Evolutionary conservation across 1,140 invertebrate genomes (phyloP), one percentile per base, ranked within the genome.

Genomic region (Pissodes strobi): DNA sequence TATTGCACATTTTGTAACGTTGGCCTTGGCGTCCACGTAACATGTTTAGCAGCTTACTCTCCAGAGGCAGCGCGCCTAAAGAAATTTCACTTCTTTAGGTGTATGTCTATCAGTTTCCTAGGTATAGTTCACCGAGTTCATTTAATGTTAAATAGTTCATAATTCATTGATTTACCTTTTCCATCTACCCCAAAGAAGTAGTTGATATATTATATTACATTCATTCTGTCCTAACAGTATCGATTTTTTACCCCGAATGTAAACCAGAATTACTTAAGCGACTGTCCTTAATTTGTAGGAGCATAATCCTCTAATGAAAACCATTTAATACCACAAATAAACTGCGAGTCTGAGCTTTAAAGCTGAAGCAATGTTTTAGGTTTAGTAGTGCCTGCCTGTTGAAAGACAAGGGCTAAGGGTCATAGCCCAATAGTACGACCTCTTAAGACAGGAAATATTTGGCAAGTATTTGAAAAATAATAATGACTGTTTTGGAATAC

Each of bases 281-380:
- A 39, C 37, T 10, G 13, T 15, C n/a, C 10, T 39, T 39, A 39
- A 39, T 39, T 39, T 39, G 13, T 15, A 15, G 4, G n/a, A 2
- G 37, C n/a, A 39, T 39, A 39, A 39, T 39, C 37, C 37, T 10
- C n/a, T 4, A 39, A 19, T 45, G 17, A 45, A 19, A 45, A 45
- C 41, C 41, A 18, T 45, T 45, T 45, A 19, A 45, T 2, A 12
- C 41, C 10, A 45, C 41, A 45, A 45, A 19, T 18, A 45, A 45
- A 45, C 41, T 18, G 9, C 19, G 17, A 18, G 41, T 45, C 18
- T 9, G 41, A 18, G 15, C 1, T 19, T 45, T 45, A 45, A 45
- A 45, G 19, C 41, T 2, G 19, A 21, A 18, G 18, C 1, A 45
- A 21, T 21, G 15, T 2, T 45, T 18, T 45, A 18, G 9, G 10